Evolutionary conservation across 2,888 invertebrate species (phyloP).

Genomic region (Trissolcus japonicus): DNA sequence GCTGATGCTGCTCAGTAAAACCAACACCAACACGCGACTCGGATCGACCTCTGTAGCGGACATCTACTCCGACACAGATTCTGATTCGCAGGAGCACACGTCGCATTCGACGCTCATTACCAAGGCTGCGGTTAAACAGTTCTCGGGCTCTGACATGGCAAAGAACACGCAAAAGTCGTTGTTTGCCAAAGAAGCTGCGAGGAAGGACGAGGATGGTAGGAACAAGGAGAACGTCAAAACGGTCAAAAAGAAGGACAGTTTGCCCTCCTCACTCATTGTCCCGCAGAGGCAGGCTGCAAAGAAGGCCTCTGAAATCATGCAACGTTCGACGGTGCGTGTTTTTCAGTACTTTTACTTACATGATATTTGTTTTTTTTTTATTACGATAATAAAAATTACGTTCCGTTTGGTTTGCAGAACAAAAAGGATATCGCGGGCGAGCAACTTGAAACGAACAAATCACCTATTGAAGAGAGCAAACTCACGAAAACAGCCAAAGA

Average conservation of each 20-base stretch:
- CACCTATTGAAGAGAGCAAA: slow-evolving; percentile 66
- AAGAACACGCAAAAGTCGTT: slow-evolving; percentile 88
- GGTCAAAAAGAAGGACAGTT: slow-evolving; percentile 77
- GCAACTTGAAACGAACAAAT: slow-evolving; percentile 73
- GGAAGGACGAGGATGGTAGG: slow-evolving; percentile 74
- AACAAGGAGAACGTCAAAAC: slow-evolving; percentile 77
- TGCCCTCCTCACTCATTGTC: slow-evolving; percentile 89
- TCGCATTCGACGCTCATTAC: slow-evolving; percentile 83
- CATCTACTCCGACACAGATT: slow-evolving; percentile 89
- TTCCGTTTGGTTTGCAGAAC: slow-evolving; percentile 23
- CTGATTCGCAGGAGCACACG: slow-evolving; percentile 77
- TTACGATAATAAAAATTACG: background rate
- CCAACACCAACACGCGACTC: slow-evolving; percentile 63
- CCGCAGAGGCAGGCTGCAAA: slow-evolving; percentile 94
- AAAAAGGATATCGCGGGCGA: slow-evolving; percentile 67
- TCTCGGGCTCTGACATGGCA: slow-evolving; percentile 84
- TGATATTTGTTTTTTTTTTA: background rate
- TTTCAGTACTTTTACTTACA: no score
- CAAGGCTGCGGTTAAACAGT: slow-evolving; percentile 91
- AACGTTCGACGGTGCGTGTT: slow-evolving; percentile 74
- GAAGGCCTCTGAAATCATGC: slow-evolving; percentile 92
- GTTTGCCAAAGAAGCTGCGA: slow-evolving; percentile 77
- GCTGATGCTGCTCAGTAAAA: slow-evolving; percentile 81
- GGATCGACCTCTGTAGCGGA: slow-evolving; percentile 80
- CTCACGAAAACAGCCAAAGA: slow-evolving; percentile 68